phyloP scores from a whole-genome alignment of 2,113 vertebrate genomes.

The Lepidothrix coronata region DNA sequence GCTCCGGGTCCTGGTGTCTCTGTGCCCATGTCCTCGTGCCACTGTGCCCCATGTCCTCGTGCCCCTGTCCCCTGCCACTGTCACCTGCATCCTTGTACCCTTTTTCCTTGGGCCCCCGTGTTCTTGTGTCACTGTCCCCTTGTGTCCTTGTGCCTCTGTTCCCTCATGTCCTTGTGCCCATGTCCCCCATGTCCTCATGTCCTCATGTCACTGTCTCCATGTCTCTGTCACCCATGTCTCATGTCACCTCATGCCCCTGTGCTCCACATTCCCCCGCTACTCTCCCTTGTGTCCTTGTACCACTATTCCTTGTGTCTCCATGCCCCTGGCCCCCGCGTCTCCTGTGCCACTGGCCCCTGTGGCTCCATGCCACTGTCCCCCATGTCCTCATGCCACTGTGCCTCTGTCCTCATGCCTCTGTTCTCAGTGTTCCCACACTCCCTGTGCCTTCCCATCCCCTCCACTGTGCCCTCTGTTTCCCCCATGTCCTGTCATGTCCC shows the following conservation, averaged over 20 bases:
- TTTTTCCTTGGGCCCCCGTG: background rate
- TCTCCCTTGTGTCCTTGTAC: background rate
- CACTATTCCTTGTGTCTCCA: background rate
- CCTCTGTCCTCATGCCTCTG: background rate
- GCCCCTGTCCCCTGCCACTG: background rate
- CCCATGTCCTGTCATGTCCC: background rate
- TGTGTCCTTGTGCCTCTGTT: background rate
- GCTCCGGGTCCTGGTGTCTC: background rate
- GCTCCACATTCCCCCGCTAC: no score
- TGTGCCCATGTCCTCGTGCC: no score
- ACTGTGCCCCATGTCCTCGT: background rate
- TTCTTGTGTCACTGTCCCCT: background rate
- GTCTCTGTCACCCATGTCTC: background rate
- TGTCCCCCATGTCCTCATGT: background rate
- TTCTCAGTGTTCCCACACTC: background rate
- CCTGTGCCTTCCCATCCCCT: background rate
- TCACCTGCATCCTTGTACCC: background rate
- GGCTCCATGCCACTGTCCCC: background rate
- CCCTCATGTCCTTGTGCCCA: background rate
- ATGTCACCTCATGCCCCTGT: background rate
- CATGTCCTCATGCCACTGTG: fast-evolving
- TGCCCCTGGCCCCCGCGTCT: fast-evolving
- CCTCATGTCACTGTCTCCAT: no score
- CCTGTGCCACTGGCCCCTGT: background rate
- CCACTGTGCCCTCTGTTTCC: background rate